Evolutionary conservation across 2,113 vertebrate species (phyloP).

Genomic region (Pachycephala philippinensis): DNA sequence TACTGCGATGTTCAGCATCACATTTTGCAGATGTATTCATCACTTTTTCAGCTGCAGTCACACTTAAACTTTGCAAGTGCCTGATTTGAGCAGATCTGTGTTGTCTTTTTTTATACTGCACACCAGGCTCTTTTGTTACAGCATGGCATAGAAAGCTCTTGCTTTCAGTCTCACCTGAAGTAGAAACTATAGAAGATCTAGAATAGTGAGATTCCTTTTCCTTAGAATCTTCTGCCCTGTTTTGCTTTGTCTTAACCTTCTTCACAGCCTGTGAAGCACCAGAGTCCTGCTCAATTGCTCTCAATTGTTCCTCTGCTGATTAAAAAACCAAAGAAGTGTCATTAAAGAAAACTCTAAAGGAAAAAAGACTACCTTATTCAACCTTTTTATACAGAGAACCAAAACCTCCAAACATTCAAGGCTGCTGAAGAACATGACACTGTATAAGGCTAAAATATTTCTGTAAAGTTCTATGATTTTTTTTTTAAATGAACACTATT

Average conservation of each 20-base stretch:
- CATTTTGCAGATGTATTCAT: background rate
- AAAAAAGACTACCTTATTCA: background rate
- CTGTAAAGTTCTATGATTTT: background rate
- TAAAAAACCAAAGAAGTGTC: background rate
- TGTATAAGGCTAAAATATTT: background rate
- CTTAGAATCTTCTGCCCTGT: background rate
- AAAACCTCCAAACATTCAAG: background rate
- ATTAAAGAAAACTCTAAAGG: background rate
- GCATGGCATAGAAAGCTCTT: background rate
- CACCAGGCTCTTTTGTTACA: background rate
- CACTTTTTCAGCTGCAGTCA: conserved; percentile 24
- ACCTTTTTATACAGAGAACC: background rate
- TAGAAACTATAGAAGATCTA: background rate
- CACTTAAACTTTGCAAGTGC: background rate
- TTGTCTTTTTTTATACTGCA: conserved; percentile 18
- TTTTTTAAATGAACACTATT: background rate
- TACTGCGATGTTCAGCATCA: conserved; percentile 2
- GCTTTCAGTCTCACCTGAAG: conserved; percentile 21
- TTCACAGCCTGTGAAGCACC: background rate
- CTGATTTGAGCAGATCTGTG: background rate
- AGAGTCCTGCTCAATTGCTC: background rate
- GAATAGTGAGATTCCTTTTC: conserved; percentile 30
- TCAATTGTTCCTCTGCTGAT: conserved; percentile 53
- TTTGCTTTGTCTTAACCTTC: conserved; percentile 31
- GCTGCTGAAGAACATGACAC: background rate